These are phyloP conservation scores for Neosilurus mollespiculum DNA, from an alignment of 2,797 vertebrate genomes.

Conservation along the genomic window DNA sequence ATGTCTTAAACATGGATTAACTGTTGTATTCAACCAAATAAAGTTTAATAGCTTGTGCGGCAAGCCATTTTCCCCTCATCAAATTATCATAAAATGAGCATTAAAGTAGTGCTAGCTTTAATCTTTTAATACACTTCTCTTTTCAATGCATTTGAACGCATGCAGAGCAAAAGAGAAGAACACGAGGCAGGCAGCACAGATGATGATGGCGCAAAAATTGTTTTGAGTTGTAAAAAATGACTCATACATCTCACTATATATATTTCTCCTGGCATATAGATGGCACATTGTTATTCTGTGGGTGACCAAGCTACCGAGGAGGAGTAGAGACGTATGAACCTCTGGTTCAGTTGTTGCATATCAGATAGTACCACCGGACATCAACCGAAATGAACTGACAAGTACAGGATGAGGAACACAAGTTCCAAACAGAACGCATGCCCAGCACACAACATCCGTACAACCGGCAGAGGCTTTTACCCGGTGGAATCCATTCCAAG, in stretches of 20 bases:
- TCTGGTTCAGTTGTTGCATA: no score
- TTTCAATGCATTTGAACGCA: background rate
- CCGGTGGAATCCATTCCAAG: no score
- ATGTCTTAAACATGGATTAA: constrained; percentile 8
- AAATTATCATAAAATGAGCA: background rate
- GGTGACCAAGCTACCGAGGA: no score
- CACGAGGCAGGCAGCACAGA: background rate
- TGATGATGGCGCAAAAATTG: no score
- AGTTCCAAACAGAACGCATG: no score
- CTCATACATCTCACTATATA: background rate
- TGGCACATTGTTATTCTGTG: background rate
- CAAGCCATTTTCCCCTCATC: background rate
- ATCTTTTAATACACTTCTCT: background rate
- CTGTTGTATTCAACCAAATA: background rate
- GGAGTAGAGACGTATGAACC: background rate
- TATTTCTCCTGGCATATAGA: background rate
- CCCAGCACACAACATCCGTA: no score
- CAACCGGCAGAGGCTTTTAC: no score
- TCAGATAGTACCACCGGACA: no score
- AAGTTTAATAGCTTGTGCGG: constrained; percentile 5
- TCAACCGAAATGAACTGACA: no score
- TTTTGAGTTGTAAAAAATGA: background rate
- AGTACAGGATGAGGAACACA: no score
- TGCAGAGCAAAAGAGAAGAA: background rate
- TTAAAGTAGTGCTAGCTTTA: background rate